Percentiles rank a stretch among this genome's conserved stretches.
Conservation (phyloP, 2,888 invertebrate species). For the Prenolepis imparis region DNA sequence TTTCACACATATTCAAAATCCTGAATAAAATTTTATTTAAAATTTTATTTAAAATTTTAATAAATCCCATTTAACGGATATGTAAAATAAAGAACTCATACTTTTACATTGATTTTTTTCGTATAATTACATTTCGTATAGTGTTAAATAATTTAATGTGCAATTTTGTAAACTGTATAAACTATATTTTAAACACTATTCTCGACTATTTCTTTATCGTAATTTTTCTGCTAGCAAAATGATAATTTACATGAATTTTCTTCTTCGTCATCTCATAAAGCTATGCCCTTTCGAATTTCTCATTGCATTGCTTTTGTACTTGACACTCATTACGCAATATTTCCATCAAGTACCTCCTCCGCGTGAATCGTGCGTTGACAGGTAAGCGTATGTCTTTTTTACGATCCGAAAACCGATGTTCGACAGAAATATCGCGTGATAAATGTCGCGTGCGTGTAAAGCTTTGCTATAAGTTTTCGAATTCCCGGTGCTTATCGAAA, state of each 20-base stretch:
- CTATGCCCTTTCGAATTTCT: conserved; percentile 8
- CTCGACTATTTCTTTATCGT: no score
- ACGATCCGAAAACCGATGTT: conserved; percentile 30
- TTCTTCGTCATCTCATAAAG: conserved; percentile 12
- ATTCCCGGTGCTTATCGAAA: conserved; percentile 19
- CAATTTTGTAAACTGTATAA: neutral
- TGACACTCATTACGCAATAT: conserved; percentile 39
- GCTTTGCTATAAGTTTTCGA: conserved; percentile 17
- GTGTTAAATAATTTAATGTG: neutral
- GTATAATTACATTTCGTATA: neutral
- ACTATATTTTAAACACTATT: neutral
- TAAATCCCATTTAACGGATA: neutral
- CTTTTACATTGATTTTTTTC: neutral
- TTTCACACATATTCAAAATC: neutral
- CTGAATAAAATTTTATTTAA: neutral
- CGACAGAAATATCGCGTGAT: conserved; percentile 49
- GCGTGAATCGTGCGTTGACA: conserved; percentile 25
- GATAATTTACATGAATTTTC: conserved; percentile 19
- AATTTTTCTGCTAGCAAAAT: neutral
- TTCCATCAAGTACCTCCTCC: conserved; percentile 27
- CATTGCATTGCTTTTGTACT: conserved; percentile 10
- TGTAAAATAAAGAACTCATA: neutral
- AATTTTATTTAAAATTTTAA: no score
- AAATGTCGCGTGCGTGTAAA: conserved; percentile 13
- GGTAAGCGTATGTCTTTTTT: conserved; percentile 20